Conservation (phyloP, 2,888 invertebrate species). For the Tiliacea aurago region DNA sequence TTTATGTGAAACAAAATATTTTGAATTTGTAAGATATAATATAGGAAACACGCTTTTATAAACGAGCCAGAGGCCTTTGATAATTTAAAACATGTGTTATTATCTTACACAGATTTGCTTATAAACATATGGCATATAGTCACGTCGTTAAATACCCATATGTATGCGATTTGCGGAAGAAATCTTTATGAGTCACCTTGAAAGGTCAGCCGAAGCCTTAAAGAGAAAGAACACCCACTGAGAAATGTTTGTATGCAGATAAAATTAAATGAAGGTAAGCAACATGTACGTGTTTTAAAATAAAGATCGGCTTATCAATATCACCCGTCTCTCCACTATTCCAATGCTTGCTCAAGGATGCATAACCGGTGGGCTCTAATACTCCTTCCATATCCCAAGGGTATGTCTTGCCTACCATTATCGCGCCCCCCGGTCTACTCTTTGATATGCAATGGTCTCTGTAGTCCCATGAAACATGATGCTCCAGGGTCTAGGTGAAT, state of each 20-base stretch:
- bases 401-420: too few species aligned
- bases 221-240: constrained; percentile 49
- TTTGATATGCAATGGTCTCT: too few species aligned
- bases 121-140: constrained; percentile 23
- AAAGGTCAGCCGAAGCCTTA: constrained; percentile 47
- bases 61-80: constrained; percentile 2
- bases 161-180: constrained; percentile 53
- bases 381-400: too few species aligned
- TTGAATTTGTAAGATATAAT: not conserved
- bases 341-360: too few species aligned
- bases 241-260: constrained; percentile 42
- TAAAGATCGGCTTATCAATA: constrained; percentile 3
- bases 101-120: constrained; percentile 23
- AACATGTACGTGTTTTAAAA: constrained; percentile 16
- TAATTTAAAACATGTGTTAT: constrained; percentile 43
- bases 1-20: not conserved
- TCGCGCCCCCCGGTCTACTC: too few species aligned
- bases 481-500: too few species aligned
- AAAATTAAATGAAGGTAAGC: constrained; percentile 56
- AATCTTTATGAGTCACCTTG: constrained; percentile 43
- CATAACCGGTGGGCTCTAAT: too few species aligned
- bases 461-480: too few species aligned
- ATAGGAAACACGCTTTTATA: not conserved
- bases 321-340: too few species aligned
- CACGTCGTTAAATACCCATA: constrained; percentile 22